A percentile compares a stretch with the other conserved stretches of the same genome.
Conservation (phyloP, 2,888 invertebrate species). For the Podabrus alpinus region DNA sequence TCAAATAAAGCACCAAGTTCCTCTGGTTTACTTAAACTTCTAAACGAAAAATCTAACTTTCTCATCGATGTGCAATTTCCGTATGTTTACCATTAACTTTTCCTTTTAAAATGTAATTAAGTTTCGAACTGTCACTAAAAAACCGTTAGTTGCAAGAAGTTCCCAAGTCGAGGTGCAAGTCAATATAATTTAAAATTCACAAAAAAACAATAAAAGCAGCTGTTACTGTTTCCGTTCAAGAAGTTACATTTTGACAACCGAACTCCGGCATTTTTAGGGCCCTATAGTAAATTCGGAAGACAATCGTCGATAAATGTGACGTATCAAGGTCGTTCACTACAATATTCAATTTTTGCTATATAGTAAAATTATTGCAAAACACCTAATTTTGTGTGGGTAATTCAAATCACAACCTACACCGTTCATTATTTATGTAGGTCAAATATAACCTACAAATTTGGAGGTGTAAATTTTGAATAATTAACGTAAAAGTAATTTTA, state of each 20-base stretch:
- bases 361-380: background rate
- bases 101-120: background rate
- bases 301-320: background rate
- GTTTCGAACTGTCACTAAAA: background rate
- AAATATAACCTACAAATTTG: slow-evolving; percentile 41
- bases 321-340: background rate
- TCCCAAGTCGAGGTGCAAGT: background rate
- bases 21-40: background rate
- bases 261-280: background rate
- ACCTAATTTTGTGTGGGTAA: slow-evolving; percentile 18
- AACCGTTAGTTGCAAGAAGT: background rate
- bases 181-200: background rate
- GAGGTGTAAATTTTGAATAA: background rate
- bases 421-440: slow-evolving; percentile 39
- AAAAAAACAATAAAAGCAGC: background rate
- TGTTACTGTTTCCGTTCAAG: background rate
- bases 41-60: background rate
- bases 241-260: background rate
- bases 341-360: background rate
- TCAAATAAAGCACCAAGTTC: background rate
- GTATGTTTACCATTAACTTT: background rate
- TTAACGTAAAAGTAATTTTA: background rate
- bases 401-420: slow-evolving; percentile 33
- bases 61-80: background rate
- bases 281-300: background rate